Conservation (phyloP, 1,140 invertebrate species). For the Hycleus cichorii region DNA sequence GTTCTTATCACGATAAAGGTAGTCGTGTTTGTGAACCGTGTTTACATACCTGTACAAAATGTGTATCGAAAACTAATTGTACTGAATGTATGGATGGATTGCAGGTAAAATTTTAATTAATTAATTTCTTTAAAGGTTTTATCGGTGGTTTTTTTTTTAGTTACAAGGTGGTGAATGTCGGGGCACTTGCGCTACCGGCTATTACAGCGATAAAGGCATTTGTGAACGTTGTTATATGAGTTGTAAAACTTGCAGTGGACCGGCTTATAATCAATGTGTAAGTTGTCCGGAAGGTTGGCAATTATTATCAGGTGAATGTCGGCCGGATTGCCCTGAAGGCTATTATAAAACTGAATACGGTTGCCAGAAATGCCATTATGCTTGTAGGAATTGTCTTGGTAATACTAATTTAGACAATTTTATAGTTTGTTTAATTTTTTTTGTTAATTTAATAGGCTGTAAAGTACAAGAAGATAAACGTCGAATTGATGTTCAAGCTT, state of each 20-base stretch:
- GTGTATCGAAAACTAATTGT: constrained; percentile 68
- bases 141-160: constrained; percentile 15
- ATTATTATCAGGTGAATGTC: constrained; percentile 71
- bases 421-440: background rate
- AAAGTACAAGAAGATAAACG: constrained; percentile 40
- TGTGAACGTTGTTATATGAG: constrained; percentile 76
- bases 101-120: constrained; percentile 38
- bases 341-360: constrained; percentile 72
- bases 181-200: constrained; percentile 66
- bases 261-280: constrained; percentile 73
- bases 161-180: constrained; percentile 73
- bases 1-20: constrained; percentile 55
- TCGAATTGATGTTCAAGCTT: constrained; percentile 38
- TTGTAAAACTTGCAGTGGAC: constrained; percentile 74
- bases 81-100: constrained; percentile 64
- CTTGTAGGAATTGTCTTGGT: constrained; percentile 73
- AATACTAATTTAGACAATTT: constrained; percentile 15
- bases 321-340: constrained; percentile 74
- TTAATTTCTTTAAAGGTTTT: background rate
- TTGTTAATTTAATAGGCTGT: constrained; percentile 29
- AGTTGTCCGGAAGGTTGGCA: constrained; percentile 70
- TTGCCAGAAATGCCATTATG: constrained; percentile 78
- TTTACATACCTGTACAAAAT: constrained; percentile 67
- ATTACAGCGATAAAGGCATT: constrained; percentile 73
- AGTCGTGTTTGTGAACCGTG: constrained; percentile 65